phyloP scores from a whole-genome alignment of 2,113 vertebrate genomes.

The Machaerirhynchus nigripectus region DNA sequence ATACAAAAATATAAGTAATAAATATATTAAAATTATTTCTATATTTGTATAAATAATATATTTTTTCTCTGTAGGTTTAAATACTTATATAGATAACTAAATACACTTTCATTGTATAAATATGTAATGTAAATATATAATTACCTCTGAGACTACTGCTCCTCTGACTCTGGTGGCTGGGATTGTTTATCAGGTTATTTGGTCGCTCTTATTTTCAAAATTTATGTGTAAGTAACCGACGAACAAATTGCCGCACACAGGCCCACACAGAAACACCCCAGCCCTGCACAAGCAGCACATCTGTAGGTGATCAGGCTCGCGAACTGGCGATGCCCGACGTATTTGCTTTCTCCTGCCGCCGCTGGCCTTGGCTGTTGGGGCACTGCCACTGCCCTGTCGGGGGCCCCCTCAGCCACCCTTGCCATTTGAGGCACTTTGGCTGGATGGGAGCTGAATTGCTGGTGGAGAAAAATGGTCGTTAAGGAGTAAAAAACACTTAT shows the following conservation, averaged over 20 bases:
- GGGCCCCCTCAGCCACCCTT: no score
- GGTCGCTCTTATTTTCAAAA: neutral
- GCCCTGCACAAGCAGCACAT: neutral
- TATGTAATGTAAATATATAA: neutral
- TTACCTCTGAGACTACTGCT: neutral
- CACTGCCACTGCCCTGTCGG: fast-evolving
- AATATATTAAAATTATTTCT: neutral
- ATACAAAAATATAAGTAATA: neutral
- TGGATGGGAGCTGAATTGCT: neutral
- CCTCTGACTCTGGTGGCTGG: neutral
- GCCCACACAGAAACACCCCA: neutral
- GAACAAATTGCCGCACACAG: neutral
- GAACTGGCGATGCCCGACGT: fast-evolving
- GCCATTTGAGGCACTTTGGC: neutral
- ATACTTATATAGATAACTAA: neutral
- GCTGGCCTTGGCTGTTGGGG: neutral
- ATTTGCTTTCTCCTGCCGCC: neutral
- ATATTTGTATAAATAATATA: neutral
- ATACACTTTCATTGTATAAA: neutral
- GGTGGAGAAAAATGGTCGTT: neutral
- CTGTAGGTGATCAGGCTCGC: neutral
- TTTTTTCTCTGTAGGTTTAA: neutral
- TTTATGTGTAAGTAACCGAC: neutral
- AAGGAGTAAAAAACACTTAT: neutral
- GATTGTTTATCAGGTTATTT: neutral